Conservation (phyloP, 2,888 invertebrate species). For the Diogma glabrata region DNA sequence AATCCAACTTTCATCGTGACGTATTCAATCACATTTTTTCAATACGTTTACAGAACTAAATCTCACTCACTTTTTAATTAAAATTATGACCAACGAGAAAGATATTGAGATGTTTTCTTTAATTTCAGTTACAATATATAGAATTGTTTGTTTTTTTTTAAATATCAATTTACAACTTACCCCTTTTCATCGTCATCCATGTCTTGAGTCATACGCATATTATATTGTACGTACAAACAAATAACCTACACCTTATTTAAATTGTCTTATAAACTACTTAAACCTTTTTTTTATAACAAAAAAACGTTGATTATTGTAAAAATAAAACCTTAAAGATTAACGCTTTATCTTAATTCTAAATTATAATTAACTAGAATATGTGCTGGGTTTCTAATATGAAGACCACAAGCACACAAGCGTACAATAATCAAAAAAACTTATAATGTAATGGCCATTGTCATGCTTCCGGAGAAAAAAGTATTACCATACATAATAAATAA, state of each 20-base stretch:
- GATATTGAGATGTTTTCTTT: too few species aligned
- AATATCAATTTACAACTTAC: constrained; percentile 14
- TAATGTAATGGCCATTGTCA: constrained; percentile 9
- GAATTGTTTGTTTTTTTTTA: neutral
- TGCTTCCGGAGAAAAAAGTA: too few species aligned
- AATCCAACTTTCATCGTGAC: constrained; percentile 1
- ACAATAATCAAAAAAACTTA: constrained; percentile 8
- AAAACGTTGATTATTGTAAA: constrained; percentile 6
- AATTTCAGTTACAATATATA: too few species aligned
- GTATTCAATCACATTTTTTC: constrained; percentile 5
- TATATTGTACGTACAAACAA: constrained; percentile 11
- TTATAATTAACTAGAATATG: constrained; percentile 8
- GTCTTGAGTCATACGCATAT: constrained; percentile 21
- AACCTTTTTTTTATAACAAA: constrained; percentile 6
- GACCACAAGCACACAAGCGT: constrained; percentile 12
- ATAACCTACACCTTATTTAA: constrained; percentile 10
- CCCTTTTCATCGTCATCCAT: constrained; percentile 22
- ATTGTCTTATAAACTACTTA: constrained; percentile 9
- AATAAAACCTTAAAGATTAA: constrained; percentile 10
- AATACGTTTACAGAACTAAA: neutral
- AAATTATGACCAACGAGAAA: too few species aligned
- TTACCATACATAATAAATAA: too few species aligned
- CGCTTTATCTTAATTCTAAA: constrained; percentile 10
- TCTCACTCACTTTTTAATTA: neutral
- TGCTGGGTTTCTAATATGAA: constrained; percentile 9